phyloP scores from a whole-genome alignment of 2,113 vertebrate species.

The Chionis minor region DNA sequence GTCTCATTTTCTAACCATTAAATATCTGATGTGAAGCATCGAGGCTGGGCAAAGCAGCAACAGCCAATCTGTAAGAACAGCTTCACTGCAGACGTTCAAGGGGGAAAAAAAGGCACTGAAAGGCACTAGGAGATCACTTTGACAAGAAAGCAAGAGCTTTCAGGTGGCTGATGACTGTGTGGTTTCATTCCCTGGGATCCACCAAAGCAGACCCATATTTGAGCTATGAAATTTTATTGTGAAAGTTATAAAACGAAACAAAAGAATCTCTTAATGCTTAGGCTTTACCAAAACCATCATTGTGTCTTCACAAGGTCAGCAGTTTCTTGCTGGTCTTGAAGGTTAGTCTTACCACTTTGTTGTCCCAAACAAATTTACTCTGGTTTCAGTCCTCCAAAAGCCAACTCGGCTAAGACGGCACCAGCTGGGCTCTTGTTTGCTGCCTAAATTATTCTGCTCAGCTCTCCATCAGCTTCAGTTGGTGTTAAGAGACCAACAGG shows the following conservation, averaged over 20 bases:
- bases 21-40: background rate
- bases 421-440: background rate
- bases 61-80: background rate
- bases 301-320: background rate
- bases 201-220: background rate
- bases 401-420: background rate
- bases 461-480: background rate
- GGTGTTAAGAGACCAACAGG: background rate
- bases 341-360: background rate
- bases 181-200: background rate
- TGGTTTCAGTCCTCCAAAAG: background rate
- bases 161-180: background rate
- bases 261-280: background rate
- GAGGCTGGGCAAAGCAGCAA: background rate
- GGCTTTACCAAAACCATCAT: background rate
- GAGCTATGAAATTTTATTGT: accelerated
- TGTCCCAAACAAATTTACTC: background rate
- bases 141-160: background rate
- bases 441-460: background rate
- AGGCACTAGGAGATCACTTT: background rate
- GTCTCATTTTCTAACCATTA: background rate
- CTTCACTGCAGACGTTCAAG: background rate
- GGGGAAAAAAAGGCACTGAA: background rate
- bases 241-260: background rate
- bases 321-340: background rate